Conservation (phyloP, 2,113 vertebrate genomes). For the Kryptolebias marmoratus region DNA sequence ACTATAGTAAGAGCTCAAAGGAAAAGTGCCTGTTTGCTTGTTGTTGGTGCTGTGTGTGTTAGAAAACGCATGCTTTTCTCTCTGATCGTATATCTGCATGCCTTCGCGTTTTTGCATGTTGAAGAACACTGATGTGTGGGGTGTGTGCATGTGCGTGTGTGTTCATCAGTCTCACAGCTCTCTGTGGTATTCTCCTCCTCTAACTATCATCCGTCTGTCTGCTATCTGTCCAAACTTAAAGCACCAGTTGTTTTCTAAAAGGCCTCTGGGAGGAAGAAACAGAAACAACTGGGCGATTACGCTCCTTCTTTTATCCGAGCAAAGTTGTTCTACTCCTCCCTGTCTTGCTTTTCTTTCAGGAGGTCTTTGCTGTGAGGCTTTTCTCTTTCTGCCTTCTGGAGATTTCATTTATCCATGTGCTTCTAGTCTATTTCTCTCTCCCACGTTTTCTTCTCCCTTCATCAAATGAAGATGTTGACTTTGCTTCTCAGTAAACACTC, state of each 20-base stretch:
- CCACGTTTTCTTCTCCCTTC: slow-evolving; percentile 15
- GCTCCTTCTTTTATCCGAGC: slow-evolving; percentile 67
- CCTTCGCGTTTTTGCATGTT: slow-evolving; percentile 1
- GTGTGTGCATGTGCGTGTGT: slow-evolving; percentile 2
- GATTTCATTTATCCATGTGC: slow-evolving; percentile 58
- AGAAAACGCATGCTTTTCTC: slow-evolving; percentile 7
- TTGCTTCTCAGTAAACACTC: slow-evolving; percentile 35
- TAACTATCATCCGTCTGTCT: slow-evolving; percentile 70
- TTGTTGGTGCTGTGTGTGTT: slow-evolving; percentile 1
- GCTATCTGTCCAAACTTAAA: slow-evolving; percentile 76
- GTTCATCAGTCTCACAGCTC: slow-evolving; percentile 26
- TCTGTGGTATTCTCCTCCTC: slow-evolving; percentile 60
- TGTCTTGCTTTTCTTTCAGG: slow-evolving; percentile 63
- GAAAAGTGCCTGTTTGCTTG: slow-evolving; percentile 9
- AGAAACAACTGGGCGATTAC: slow-evolving; percentile 75
- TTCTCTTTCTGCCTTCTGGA: slow-evolving; percentile 51
- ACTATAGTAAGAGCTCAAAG: slow-evolving; percentile 19
- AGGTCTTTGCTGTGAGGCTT: slow-evolving; percentile 63
- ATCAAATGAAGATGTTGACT: slow-evolving; percentile 54
- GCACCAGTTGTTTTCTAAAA: slow-evolving; percentile 68
- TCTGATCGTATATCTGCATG: neutral
- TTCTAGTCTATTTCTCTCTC: slow-evolving; percentile 23
- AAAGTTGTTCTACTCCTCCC: slow-evolving; percentile 61
- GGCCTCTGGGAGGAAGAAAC: slow-evolving; percentile 62
- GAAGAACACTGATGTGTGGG: neutral